phyloP scores from a whole-genome alignment of 2,113 vertebrate species.

The Romanogobio albipinnatus region DNA sequence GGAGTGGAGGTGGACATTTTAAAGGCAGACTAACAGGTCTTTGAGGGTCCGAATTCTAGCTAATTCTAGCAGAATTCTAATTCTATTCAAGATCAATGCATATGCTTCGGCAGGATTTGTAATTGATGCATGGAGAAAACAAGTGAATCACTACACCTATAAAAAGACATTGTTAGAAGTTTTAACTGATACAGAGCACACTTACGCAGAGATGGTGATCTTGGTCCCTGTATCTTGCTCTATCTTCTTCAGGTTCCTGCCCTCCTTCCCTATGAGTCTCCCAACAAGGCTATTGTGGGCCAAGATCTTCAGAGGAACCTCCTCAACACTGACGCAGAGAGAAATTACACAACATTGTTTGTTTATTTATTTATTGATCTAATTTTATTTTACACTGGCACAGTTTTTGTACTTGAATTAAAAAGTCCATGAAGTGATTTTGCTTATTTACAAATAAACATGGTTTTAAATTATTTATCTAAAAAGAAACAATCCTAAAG shows the following conservation, averaged over 20 bases:
- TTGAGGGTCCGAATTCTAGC: no score
- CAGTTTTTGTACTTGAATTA: neutral
- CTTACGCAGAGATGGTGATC: constrained; percentile 96
- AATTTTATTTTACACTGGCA: no score
- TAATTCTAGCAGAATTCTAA: no score
- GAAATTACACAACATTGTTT: neutral
- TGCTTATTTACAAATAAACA: neutral
- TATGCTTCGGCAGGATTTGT: neutral
- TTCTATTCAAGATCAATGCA: neutral
- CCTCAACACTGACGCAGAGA: constrained; percentile 80
- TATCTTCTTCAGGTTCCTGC: constrained; percentile 96
- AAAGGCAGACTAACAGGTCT: no score
- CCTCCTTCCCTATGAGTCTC: constrained; percentile 95
- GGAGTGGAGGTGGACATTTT: no score
- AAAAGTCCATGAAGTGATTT: neutral
- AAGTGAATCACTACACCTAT: neutral
- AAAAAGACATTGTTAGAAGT: neutral
- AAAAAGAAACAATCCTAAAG: neutral
- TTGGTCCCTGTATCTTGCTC: constrained; percentile 95
- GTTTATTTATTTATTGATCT: neutral
- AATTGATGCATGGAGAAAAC: neutral
- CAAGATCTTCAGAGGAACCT: constrained; percentile 93
- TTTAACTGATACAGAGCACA: neutral
- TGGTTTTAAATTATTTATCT: neutral
- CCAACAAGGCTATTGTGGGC: constrained; percentile 94